These are phyloP conservation scores for Drosophila hamatofila DNA, from an alignment of 2,888 invertebrate genomes.

Conservation along the genomic window DNA sequence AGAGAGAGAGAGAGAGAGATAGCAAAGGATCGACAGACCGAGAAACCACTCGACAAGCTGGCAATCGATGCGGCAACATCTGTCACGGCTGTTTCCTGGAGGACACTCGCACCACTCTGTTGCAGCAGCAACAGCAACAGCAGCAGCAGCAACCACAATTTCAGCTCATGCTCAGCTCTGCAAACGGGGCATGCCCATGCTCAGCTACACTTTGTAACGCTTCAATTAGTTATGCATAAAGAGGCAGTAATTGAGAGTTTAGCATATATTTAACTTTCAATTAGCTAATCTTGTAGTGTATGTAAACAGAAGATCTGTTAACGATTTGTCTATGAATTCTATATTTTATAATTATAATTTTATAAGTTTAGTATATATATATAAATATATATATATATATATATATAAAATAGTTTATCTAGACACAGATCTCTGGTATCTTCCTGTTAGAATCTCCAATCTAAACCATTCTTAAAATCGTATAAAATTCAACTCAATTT, in stretches of 20 bases:
- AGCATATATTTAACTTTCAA: background rate
- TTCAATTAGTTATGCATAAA: constrained; percentile 32
- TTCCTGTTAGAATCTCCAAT: no score
- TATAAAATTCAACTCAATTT: background rate
- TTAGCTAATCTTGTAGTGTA: background rate
- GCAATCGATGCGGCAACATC: constrained; percentile 74
- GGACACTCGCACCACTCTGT: constrained; percentile 37
- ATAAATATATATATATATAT: no score
- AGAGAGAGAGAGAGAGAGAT: constrained; percentile 9
- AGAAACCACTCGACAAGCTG: constrained; percentile 71
- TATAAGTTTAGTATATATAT: background rate
- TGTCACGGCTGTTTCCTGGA: constrained; percentile 74
- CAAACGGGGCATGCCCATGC: constrained; percentile 28
- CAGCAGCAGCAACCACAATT: constrained; percentile 23
- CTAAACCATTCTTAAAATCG: background rate
- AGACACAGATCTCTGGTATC: background rate
- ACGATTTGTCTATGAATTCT: background rate
- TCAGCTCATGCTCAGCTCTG: constrained; percentile 24
- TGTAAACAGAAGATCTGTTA: no score
- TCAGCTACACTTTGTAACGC: constrained; percentile 32
- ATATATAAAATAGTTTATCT: no score
- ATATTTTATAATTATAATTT: no score
- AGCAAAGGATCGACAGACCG: constrained; percentile 23
- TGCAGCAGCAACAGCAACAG: constrained; percentile 23
- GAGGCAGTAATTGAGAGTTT: background rate